phyloP scores from a whole-genome alignment of 2,888 invertebrate genomes.

The Aromia moschata region DNA sequence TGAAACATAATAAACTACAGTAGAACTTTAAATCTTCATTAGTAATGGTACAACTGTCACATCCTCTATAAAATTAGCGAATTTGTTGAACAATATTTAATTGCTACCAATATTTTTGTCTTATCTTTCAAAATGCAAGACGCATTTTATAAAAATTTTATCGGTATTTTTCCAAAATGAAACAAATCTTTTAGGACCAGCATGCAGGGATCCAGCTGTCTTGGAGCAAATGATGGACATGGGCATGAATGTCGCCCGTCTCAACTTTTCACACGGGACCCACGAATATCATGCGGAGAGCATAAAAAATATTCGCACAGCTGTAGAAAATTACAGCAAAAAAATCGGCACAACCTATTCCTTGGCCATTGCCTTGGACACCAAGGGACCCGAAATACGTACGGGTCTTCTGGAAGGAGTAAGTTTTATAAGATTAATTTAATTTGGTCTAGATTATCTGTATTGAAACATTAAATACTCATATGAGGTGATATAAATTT shows the following conservation, averaged over 20 bases:
- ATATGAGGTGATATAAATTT: not conserved
- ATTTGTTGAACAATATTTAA: too few relatives aligned
- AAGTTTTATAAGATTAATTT: too few relatives aligned
- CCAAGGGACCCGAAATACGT: constrained; percentile 98
- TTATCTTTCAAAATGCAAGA: not conserved
- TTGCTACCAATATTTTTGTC: not conserved
- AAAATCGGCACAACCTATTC: constrained; percentile 79
- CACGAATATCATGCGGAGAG: constrained; percentile 95
- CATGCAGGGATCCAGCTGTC: constrained; percentile 80
- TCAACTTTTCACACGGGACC: constrained; percentile 96
- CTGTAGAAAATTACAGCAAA: constrained; percentile 81
- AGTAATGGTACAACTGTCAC: too few relatives aligned
- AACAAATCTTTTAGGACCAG: constrained; percentile 82
- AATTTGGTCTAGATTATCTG: not conserved
- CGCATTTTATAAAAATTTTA: too few relatives aligned
- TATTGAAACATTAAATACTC: constrained; percentile 5
- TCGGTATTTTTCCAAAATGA: too few relatives aligned
- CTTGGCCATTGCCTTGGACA: constrained; percentile 95
- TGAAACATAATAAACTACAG: too few relatives aligned
- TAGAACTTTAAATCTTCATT: too few relatives aligned
- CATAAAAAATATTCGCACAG: constrained; percentile 88
- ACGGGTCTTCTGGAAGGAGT: constrained; percentile 95
- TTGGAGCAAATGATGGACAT: constrained; percentile 94
- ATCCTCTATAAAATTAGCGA: too few relatives aligned
- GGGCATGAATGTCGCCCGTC: constrained; percentile 95